These are phyloP conservation scores for Halisarca cf. caerulea DNA, from an alignment of 37 sponge, comb jelly and placozoan species.

Conservation along the genomic window DNA sequence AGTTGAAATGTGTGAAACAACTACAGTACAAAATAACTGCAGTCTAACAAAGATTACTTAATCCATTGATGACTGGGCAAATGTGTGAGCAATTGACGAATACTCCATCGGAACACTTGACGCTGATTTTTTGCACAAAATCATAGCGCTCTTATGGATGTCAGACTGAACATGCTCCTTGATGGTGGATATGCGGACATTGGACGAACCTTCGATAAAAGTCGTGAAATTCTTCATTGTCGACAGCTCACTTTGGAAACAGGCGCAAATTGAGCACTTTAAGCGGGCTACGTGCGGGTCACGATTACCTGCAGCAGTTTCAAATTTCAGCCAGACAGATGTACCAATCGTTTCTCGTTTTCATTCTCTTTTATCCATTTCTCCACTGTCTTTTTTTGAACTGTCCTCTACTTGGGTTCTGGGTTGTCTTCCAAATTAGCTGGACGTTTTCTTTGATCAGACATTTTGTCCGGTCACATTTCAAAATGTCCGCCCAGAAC, in stretches of 20 bases:
- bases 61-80: conserved; percentile 24
- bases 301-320: conserved; percentile 10
- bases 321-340: conserved; percentile 33
- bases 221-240: conserved; percentile 44
- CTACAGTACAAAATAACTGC: too few relatives aligned
- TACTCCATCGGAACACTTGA: conserved; percentile 15
- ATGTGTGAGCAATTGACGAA: conserved; percentile 10
- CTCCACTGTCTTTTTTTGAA: conserved; percentile 31
- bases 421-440: too few relatives aligned
- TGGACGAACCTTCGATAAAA: conserved; percentile 49
- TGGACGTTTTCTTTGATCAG: too few relatives aligned
- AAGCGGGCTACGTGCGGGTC: conserved; percentile 38
- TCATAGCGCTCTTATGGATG: conserved; percentile 30
- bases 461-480: too few relatives aligned
- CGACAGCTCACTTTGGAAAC: conserved; percentile 21
- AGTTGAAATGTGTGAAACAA: too few relatives aligned
- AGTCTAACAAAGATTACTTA: too few relatives aligned
- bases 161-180: conserved; percentile 37
- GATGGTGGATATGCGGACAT: conserved; percentile 37
- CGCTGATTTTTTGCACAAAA: conserved; percentile 11
- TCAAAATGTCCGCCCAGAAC: too few relatives aligned
- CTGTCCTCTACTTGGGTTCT: too few relatives aligned
- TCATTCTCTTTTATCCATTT: conserved; percentile 45
- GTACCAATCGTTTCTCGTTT: conserved; percentile 13
- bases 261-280: conserved; percentile 38